These are phyloP conservation scores for Palythoa grandis DNA, from an alignment of 92 coral and sea anemone species.

Conservation along the genomic window DNA sequence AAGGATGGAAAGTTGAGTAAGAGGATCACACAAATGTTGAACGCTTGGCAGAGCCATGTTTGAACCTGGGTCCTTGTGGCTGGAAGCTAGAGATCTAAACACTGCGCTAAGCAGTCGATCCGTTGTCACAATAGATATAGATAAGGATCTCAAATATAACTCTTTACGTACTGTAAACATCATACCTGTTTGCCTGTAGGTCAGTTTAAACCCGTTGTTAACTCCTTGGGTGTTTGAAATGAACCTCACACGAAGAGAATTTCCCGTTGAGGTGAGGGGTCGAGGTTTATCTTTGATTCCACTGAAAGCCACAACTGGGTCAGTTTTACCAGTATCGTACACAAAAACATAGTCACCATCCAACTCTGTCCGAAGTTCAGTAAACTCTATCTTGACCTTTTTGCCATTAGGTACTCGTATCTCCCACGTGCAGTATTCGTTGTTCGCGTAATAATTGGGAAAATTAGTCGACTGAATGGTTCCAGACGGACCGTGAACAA, in stretches of 20 bases:
- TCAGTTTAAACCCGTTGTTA: constrained; percentile 86
- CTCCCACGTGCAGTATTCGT: constrained; percentile 98
- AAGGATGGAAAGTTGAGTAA: no score
- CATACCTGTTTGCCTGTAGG: constrained; percentile 89
- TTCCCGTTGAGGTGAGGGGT: constrained; percentile 91
- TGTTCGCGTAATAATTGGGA: constrained; percentile 85
- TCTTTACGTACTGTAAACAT: not conserved
- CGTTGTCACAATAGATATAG: not conserved
- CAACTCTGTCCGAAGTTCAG: constrained; percentile 83
- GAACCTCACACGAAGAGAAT: constrained; percentile 84
- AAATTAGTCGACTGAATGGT: constrained; percentile 85
- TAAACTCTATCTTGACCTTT: constrained; percentile 83
- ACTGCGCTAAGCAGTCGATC: no score
- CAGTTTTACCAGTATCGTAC: constrained; percentile 88
- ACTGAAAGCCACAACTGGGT: constrained; percentile 88
- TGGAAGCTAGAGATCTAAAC: no score
- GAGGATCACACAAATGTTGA: no score
- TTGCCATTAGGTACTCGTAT: constrained; percentile 93
- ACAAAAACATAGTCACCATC: constrained; percentile 74
- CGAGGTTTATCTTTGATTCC: constrained; percentile 92
- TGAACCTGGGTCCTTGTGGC: no score
- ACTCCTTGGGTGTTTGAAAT: constrained; percentile 73
- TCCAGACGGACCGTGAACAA: constrained; percentile 90
- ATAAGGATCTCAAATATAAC: no score
- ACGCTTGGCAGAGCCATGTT: no score